Evolutionary conservation across 2,888 invertebrate species (phyloP).

Genomic region (Apamea monoglypha): DNA sequence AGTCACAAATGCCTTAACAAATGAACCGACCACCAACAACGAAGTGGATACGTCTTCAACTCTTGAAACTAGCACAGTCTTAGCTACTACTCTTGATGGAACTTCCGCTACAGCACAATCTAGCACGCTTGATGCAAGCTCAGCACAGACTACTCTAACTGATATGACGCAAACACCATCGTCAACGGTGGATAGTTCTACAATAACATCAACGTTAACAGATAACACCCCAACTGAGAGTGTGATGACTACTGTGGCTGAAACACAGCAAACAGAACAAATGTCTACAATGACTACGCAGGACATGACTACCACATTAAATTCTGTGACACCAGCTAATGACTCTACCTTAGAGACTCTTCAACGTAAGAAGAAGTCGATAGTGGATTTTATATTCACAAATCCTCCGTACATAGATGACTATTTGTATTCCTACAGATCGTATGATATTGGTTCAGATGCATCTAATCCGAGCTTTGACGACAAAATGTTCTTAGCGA

Average conservation of each 20-base stretch:
- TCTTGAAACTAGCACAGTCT: conserved; percentile 51
- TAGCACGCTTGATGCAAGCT: conserved; percentile 42
- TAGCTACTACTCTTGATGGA: conserved; percentile 51
- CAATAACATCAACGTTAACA: conserved; percentile 34
- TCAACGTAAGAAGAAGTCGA: conserved; percentile 83
- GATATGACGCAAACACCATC: conserved; percentile 42
- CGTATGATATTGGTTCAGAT: conserved; percentile 81
- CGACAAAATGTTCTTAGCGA: conserved; percentile 83
- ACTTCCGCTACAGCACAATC: conserved; percentile 36
- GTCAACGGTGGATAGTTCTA: conserved; percentile 50
- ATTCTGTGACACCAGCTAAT: conserved; percentile 64
- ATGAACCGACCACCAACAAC: conserved; percentile 73
- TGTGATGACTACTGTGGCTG: conserved; percentile 42
- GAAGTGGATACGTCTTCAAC: conserved; percentile 71
- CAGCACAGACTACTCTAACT: conserved; percentile 20
- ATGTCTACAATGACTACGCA: conserved; percentile 51
- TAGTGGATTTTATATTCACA: conserved; percentile 85
- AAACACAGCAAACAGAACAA: conserved; percentile 58
- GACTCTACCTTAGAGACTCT: conserved; percentile 80
- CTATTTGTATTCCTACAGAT: conserved; percentile 79
- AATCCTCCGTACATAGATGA: conserved; percentile 84
- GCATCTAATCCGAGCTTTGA: conserved; percentile 71
- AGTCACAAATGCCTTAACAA: conserved; percentile 68
- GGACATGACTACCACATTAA: conserved; percentile 61
- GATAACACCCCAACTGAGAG: conserved; percentile 50